Evolutionary conservation across 2,888 invertebrate genomes (phyloP).

Genomic region (Creontiades dilutus): DNA sequence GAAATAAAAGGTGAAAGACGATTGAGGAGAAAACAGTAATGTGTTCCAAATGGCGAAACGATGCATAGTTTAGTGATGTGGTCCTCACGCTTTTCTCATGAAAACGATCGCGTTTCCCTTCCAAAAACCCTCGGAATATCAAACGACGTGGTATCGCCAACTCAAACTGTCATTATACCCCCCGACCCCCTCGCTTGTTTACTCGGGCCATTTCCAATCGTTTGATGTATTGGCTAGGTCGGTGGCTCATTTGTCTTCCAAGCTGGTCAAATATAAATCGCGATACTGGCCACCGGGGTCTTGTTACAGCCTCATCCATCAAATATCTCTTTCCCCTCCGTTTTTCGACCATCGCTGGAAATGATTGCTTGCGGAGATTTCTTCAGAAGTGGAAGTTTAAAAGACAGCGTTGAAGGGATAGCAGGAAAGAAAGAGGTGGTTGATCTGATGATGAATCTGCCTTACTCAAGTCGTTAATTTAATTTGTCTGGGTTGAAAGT

Average conservation of each 20-base stretch:
- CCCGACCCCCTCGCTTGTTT: background rate
- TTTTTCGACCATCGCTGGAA: background rate
- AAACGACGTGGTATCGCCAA: constrained; percentile 4
- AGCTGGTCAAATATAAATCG: constrained; percentile 39
- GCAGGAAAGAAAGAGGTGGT: no score
- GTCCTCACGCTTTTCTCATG: constrained; percentile 20
- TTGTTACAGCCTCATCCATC: constrained; percentile 33
- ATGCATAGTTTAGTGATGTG: background rate
- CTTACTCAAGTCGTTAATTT: no score
- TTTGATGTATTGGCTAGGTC: constrained; percentile 24
- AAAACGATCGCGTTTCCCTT: constrained; percentile 26
- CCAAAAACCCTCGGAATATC: constrained; percentile 18
- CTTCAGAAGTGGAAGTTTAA: no score
- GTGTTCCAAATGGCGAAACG: background rate
- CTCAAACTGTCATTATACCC: constrained; percentile 37
- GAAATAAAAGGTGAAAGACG: background rate
- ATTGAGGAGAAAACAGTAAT: background rate
- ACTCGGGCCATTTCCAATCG: constrained; percentile 8
- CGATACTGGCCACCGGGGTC: constrained; percentile 35
- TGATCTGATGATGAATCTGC: no score
- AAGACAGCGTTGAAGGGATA: no score
- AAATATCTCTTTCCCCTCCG: constrained; percentile 7
- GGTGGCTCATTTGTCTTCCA: constrained; percentile 27
- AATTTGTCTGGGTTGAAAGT: no score
- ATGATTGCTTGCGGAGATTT: background rate